Evolutionary conservation across 2,888 invertebrate genomes (phyloP), one percentile per base, ranked within the genome.

Genomic region (Ochlodes sylvanus): DNA sequence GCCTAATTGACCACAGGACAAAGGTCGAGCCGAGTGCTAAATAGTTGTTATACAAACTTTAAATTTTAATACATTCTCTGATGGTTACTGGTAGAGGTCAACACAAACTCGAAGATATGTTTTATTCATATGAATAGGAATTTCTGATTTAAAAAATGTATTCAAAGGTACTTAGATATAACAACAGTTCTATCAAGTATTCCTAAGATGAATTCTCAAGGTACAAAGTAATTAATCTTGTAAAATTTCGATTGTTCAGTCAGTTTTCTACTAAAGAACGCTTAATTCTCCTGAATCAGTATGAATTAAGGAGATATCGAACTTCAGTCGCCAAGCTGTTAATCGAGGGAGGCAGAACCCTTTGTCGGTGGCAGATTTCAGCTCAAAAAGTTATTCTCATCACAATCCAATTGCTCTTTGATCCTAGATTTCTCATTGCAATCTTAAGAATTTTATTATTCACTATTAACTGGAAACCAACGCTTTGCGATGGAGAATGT

Each of bases 301-400:
- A 61, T 15, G 61, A 67, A 67, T 67, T 61, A 67, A 66, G 19
- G 52, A 58, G 66, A 66, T 61, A 19, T 58, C 54, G 19, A 67
- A 67, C 42, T 61, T 60, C 54, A 55, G 17, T 55, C 19, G 12
- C 27, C 47, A 21, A 66, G 50, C 60, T 50, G 60, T 52, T 67
- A 67, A 67, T 52, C 44, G 54, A 55, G 32, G 41, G 27, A 60
- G 42, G 41, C 58, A 52, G 41, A 61, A 67, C 61, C 54, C 67
- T 67, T 61, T 67, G 67, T 61, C 61, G 61, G 61, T 61, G 34
- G 60, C 54, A 61, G n/a, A 61, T 55, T 56, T 21, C 42, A 42
- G 44, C 34, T 61, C 55, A 66, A 66, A 64, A 64, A 67, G 54
- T 54, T 17, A 42, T 61, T 54, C 34, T 67, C 60, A 61, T 54